Percentiles rank a stretch among this genome's conserved stretches.
These are phyloP conservation scores for Agrotis segetum DNA, from an alignment of 2,888 invertebrate genomes.

Conservation along the genomic window DNA sequence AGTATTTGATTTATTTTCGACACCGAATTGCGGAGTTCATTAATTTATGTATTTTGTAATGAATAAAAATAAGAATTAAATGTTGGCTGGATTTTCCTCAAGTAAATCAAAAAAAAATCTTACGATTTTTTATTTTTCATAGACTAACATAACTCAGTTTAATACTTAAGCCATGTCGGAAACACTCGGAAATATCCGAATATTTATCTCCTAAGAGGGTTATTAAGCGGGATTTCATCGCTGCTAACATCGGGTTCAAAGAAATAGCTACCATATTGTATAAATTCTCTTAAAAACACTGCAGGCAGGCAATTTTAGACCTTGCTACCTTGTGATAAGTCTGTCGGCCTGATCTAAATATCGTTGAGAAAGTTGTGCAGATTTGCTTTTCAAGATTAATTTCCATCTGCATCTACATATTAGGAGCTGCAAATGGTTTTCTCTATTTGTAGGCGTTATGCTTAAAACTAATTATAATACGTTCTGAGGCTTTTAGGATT, in stretches of 20 bases:
- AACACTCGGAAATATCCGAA: slow-evolving; percentile 72
- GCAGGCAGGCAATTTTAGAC: slow-evolving; percentile 9
- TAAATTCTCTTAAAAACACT: slow-evolving; percentile 50
- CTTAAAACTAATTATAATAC: slow-evolving; percentile 42
- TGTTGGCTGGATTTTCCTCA: not conserved
- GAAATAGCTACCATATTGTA: slow-evolving; percentile 63
- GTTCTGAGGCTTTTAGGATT: slow-evolving; percentile 1
- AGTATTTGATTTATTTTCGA: slow-evolving; percentile 42
- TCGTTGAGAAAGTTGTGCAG: slow-evolving; percentile 23
- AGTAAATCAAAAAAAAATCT: too few species aligned
- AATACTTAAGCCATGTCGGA: slow-evolving; percentile 68
- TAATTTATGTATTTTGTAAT: not conserved
- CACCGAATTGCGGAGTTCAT: not conserved
- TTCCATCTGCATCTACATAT: slow-evolving; percentile 29
- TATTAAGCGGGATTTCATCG: slow-evolving; percentile 69
- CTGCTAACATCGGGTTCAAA: slow-evolving; percentile 61
- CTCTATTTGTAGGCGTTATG: slow-evolving; percentile 31
- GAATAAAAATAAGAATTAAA: slow-evolving; percentile 1
- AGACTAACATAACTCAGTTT: slow-evolving; percentile 67
- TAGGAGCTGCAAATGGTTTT: slow-evolving; percentile 33
- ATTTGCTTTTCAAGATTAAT: slow-evolving; percentile 38
- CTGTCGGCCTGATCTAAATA: slow-evolving; percentile 9
- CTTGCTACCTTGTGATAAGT: slow-evolving; percentile 1
- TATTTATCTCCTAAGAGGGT: slow-evolving; percentile 73
- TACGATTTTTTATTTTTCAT: slow-evolving; percentile 53